Percentiles rank a stretch among this genome's conserved stretches.
These are phyloP conservation scores for Pitta sordida DNA, from an alignment of 2,113 vertebrate genomes.

Conservation along the genomic window DNA sequence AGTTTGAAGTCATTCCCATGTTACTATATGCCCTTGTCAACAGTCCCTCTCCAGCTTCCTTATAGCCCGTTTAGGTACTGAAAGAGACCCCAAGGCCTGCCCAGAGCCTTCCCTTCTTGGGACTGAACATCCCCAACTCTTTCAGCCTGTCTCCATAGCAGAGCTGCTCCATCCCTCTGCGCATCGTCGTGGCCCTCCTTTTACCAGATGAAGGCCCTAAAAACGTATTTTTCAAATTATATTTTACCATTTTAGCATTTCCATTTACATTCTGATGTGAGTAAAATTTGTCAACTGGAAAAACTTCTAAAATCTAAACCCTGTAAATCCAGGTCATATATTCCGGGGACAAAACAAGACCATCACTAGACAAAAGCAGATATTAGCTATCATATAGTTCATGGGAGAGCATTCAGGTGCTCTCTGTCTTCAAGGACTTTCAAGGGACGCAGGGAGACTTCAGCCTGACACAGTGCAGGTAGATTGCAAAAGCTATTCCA, in stretches of 20 bases:
- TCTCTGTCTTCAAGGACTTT: not conserved
- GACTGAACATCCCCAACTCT: not conserved
- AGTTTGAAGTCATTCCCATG: not conserved
- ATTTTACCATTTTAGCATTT: slow-evolving; percentile 6
- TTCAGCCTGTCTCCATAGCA: not conserved
- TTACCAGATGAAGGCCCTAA: not conserved
- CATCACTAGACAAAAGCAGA: not conserved
- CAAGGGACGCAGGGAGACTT: not conserved
- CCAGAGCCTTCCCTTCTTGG: not conserved
- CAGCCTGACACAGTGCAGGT: accelerated
- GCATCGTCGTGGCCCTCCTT: not conserved
- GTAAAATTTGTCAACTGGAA: not conserved
- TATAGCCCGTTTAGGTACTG: not conserved
- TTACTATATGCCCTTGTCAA: not conserved
- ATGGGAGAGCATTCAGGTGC: not conserved
- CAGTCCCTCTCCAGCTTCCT: not conserved
- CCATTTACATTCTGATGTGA: not conserved
- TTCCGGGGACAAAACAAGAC: accelerated
- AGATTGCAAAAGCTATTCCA: not conserved
- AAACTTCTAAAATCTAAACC: not conserved
- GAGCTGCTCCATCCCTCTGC: not conserved
- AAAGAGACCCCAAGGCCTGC: not conserved
- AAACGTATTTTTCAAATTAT: slow-evolving; percentile 2
- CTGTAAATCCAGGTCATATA: not conserved
- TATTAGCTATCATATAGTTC: not conserved